Evolutionary conservation across 2,797 vertebrate species (phyloP), one percentile per base, ranked within the genome.

Genomic region (Eidolon dupreanum): DNA sequence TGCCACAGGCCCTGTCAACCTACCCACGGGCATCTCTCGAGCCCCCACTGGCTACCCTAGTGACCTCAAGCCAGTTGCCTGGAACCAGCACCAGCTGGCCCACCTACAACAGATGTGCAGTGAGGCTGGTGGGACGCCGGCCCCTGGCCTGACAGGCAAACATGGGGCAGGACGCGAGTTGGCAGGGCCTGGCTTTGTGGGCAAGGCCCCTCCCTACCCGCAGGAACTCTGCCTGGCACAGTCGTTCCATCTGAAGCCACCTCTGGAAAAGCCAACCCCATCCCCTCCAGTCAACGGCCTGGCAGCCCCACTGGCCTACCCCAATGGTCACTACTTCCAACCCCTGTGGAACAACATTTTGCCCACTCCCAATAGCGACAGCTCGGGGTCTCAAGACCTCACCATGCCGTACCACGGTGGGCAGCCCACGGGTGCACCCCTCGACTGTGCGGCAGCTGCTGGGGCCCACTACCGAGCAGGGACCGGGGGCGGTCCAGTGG

Each of bases 361-460:
- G 97, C 99, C 99, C 98, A 99, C 99, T 0, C 99, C 99, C 97
- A 99, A 99, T 99, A 99, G 99, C 98, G 99, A 99, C 99, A 99
- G 99, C 99, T 99, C 99, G 22, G 99, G 99, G 98, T 99, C 99
- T 98, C 99, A 99, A 99, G 99, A 99, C 99, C 98, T 99, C 97
- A 97, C 99, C 97, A 98, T 99, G 99, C 99, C 99, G 94, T 99
- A 99, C 99, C 99, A 99, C 0, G 99, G 99, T 87, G 99, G 99
- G 51, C 98, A 98, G 97, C 98, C 99, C 46, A 98, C 99, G 2
- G 99, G 99, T 95, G 98, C 99, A 5, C 98, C 99, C n/a, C 96
- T 99, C 94, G 99, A 99, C 99, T 99, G 99, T 94, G 99, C 99
- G 8, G 99, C 99, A 87, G 99, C 99, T 78, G 99, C 99, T 96